These are phyloP conservation scores for Mechanitis messenoides DNA, from an alignment of 2,888 invertebrate species.

Conservation along the genomic window DNA sequence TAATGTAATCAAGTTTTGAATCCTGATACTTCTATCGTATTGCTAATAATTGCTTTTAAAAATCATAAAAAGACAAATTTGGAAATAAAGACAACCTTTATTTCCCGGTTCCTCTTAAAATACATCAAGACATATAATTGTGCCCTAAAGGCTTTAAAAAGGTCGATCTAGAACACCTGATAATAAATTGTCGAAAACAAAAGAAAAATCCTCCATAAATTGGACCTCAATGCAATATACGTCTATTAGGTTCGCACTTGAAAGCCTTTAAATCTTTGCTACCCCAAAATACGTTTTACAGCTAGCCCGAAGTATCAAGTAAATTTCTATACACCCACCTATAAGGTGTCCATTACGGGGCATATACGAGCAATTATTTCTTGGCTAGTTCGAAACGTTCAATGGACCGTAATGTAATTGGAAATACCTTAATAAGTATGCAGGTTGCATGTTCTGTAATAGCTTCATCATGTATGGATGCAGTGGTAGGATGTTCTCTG, in stretches of 20 bases:
- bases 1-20: too few relatives aligned
- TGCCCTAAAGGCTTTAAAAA: slow-evolving; percentile 45
- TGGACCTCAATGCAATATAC: slow-evolving; percentile 68
- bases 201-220: slow-evolving; percentile 72
- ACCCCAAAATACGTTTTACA: slow-evolving; percentile 60
- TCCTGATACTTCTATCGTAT: too few relatives aligned
- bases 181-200: slow-evolving; percentile 65
- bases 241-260: slow-evolving; percentile 69
- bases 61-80: too few relatives aligned
- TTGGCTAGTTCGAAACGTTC: slow-evolving; percentile 18
- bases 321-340: slow-evolving; percentile 13
- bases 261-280: slow-evolving; percentile 63
- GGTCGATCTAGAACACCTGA: slow-evolving; percentile 42
- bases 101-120: slow-evolving; percentile 10
- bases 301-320: slow-evolving; percentile 33
- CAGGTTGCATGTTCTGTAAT: slow-evolving; percentile 25
- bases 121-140: slow-evolving; percentile 37
- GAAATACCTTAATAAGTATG: slow-evolving; percentile 27
- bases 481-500: slow-evolving; percentile 38
- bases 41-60: too few relatives aligned
- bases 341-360: slow-evolving; percentile 28
- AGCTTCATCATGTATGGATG: slow-evolving; percentile 26
- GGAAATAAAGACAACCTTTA: too few relatives aligned
- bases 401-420: slow-evolving; percentile 26
- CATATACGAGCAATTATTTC: slow-evolving; percentile 23